Conservation (phyloP, 1,140 invertebrate genomes). For the Alviniconcha marisindica region DNA sequence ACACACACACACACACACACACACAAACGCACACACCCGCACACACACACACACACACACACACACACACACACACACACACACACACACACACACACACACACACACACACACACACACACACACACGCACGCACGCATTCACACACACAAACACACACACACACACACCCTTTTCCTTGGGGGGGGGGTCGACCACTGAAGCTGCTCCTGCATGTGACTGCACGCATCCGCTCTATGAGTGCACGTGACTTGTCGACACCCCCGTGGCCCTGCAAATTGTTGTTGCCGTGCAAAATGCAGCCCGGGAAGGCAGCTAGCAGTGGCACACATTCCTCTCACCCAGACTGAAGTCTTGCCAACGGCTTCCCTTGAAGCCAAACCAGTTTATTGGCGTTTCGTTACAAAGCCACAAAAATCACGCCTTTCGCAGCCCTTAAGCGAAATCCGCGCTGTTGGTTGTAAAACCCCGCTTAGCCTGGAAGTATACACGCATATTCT, state of each 20-base stretch:
- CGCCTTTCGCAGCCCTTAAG: too few relatives aligned
- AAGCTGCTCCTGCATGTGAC: too few relatives aligned
- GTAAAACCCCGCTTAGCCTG: too few relatives aligned
- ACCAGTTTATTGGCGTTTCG: too few relatives aligned
- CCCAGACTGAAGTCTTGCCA: too few relatives aligned
- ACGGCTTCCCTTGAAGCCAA: too few relatives aligned
- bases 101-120: constrained; percentile 2
- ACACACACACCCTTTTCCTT: neutral
- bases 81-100: constrained; percentile 8
- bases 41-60: constrained; percentile 30
- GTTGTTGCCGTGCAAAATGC: neutral
- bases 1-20: constrained; percentile 28
- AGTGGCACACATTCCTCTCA: neutral
- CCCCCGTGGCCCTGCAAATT: neutral
- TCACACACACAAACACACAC: constrained; percentile 4
- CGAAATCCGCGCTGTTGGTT: too few relatives aligned
- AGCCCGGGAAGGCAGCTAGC: neutral
- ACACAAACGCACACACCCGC: constrained; percentile 7
- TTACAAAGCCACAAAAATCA: too few relatives aligned
- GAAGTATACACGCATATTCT: too few relatives aligned
- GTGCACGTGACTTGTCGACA: neutral
- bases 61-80: constrained; percentile 22
- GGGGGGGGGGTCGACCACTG: too few relatives aligned
- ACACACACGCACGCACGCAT: neutral
- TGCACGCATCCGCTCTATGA: neutral